Evolutionary conservation across 2,888 invertebrate species (phyloP).

Genomic region (Steinernema scapterisci): DNA sequence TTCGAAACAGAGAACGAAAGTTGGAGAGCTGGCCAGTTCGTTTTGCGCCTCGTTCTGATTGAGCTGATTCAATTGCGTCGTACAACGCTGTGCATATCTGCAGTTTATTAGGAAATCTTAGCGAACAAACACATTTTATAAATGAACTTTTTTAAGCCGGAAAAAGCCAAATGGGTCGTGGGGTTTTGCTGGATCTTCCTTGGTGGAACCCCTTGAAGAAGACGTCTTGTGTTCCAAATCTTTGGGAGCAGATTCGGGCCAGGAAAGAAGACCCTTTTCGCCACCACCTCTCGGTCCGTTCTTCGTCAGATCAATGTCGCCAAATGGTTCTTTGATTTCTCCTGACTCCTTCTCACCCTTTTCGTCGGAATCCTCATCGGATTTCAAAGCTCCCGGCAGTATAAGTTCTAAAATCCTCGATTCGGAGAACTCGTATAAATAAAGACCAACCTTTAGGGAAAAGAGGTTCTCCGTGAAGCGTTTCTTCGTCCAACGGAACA

Average conservation of each 20-base stretch:
- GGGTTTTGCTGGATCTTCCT: background rate
- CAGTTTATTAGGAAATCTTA: too few species aligned
- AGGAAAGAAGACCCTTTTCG: background rate
- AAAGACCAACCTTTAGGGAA: slow-evolving; percentile 58
- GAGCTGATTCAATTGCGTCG: too few species aligned
- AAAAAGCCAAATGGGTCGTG: slow-evolving; percentile 15
- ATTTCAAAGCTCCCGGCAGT: slow-evolving; percentile 1
- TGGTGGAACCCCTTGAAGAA: background rate
- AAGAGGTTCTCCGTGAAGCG: slow-evolving; percentile 61
- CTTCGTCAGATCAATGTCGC: background rate
- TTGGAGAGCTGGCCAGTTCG: too few species aligned
- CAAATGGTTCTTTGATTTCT: background rate
- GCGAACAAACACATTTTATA: background rate
- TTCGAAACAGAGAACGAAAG: too few species aligned
- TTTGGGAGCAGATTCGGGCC: background rate
- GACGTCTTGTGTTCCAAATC: background rate
- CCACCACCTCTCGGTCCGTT: background rate
- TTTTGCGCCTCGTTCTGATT: too few species aligned
- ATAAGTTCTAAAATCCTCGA: background rate
- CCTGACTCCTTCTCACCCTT: background rate
- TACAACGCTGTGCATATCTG: too few species aligned
- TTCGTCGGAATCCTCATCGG: background rate
- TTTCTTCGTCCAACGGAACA: slow-evolving; percentile 60
- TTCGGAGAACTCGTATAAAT: too few species aligned
- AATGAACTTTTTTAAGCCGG: background rate